Conservation (phyloP, 2,797 vertebrate genomes). For the Brachymystax lenok region DNA sequence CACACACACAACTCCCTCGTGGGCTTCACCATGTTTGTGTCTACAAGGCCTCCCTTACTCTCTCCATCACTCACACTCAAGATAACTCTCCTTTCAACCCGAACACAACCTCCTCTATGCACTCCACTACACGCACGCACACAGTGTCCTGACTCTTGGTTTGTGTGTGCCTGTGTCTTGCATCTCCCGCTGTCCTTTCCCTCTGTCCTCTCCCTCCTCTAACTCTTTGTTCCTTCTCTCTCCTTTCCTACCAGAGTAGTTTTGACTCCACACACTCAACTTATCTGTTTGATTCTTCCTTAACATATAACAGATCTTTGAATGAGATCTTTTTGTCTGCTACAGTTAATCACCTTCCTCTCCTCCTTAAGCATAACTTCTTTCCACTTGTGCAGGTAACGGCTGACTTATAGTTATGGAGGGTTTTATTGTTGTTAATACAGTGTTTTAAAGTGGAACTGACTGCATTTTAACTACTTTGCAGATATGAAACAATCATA, state of each 20-base stretch:
- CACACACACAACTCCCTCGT: not conserved
- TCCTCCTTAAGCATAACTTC: slow-evolving; percentile 28
- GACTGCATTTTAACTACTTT: no score
- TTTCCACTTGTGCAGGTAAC: not conserved
- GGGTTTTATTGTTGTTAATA: not conserved
- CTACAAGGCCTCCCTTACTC: slow-evolving; percentile 26
- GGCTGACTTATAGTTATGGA: slow-evolving; percentile 42
- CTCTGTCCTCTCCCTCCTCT: not conserved
- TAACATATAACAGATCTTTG: slow-evolving; percentile 9
- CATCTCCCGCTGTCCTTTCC: not conserved
- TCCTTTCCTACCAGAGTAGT: not conserved
- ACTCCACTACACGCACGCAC: slow-evolving; percentile 22
- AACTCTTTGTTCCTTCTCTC: no score
- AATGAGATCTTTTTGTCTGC: slow-evolving; percentile 15
- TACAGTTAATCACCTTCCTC: slow-evolving; percentile 18
- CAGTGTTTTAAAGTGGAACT: not conserved
- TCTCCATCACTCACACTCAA: not conserved
- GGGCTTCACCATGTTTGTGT: not conserved
- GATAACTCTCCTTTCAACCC: not conserved
- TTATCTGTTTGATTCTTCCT: not conserved
- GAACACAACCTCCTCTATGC: slow-evolving; percentile 11
- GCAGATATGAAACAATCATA: no score
- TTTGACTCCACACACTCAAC: not conserved
- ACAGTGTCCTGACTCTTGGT: not conserved
- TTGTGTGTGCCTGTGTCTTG: slow-evolving; percentile 24